phyloP scores from a whole-genome alignment of 2,888 invertebrate genomes.

The Seira musarum region DNA sequence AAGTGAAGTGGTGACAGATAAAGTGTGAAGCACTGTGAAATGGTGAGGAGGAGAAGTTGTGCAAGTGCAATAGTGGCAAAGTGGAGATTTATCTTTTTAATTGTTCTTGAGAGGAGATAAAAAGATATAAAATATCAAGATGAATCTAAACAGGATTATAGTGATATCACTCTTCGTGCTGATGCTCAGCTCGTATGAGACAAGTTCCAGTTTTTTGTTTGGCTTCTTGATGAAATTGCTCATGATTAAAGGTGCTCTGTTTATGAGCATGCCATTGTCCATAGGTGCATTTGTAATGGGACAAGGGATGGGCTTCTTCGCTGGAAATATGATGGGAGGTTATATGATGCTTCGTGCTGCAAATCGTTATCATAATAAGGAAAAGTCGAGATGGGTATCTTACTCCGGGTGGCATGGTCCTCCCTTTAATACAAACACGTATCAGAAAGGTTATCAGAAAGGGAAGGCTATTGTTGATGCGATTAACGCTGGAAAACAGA shows the following conservation, averaged over 20 bases:
- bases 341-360: conserved; percentile 65
- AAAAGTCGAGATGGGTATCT: conserved; percentile 54
- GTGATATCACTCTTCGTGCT: conserved; percentile 53
- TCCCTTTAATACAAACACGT: conserved; percentile 24
- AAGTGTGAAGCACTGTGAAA: not conserved
- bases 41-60: not conserved
- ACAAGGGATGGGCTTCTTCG: conserved; percentile 63
- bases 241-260: conserved; percentile 60
- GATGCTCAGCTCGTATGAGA: conserved; percentile 57
- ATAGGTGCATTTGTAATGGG: conserved; percentile 62
- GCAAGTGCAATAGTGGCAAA: no score
- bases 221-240: conserved; percentile 53
- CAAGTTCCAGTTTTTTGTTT: conserved; percentile 55
- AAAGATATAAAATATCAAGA: conserved; percentile 34
- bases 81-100: no score
- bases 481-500: conserved; percentile 30
- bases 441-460: conserved; percentile 42
- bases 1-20: not conserved
- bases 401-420: conserved; percentile 32
- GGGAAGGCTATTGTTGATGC: conserved; percentile 46
- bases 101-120: not conserved
- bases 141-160: conserved; percentile 59
- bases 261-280: conserved; percentile 60
- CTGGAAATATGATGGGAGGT: conserved; percentile 63
- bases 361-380: conserved; percentile 59